Conservation (phyloP, 2,888 invertebrate species). For the Synanthedon andrenaeformis region DNA sequence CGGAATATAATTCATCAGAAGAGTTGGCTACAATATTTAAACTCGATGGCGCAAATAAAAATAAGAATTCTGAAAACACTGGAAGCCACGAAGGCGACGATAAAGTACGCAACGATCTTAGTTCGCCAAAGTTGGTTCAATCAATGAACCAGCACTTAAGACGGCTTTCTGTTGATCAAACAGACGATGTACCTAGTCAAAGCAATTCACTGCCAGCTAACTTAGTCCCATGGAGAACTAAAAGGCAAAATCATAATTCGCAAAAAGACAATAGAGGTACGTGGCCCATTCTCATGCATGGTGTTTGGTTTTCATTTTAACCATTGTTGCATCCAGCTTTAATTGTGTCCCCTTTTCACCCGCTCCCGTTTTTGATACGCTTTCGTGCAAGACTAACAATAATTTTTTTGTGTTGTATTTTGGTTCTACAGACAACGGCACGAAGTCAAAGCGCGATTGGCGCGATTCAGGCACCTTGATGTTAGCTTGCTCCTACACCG, state of each 20-base stretch:
- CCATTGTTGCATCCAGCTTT: constrained; percentile 51
- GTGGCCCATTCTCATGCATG: constrained; percentile 58
- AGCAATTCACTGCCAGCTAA: constrained; percentile 57
- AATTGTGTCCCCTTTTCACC: constrained; percentile 15
- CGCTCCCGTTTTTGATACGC: constrained; percentile 5
- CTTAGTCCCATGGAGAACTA: constrained; percentile 61
- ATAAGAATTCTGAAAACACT: constrained; percentile 9
- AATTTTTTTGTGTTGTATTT: constrained; percentile 17
- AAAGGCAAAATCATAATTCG: constrained; percentile 54
- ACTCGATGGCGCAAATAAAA: constrained; percentile 32
- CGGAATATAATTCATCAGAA: constrained; percentile 75
- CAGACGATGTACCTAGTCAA: constrained; percentile 57
- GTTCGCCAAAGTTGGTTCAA: constrained; percentile 61
- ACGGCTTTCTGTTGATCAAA: constrained; percentile 50
- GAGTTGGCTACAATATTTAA: constrained; percentile 75
- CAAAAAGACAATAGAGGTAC: constrained; percentile 65
- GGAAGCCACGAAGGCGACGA: constrained; percentile 18
- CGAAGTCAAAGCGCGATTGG: constrained; percentile 67
- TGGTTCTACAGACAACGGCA: constrained; percentile 25
- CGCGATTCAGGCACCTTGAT: constrained; percentile 75
- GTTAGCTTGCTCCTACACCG: constrained; percentile 82
- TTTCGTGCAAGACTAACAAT: constrained; percentile 3
- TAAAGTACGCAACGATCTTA: constrained; percentile 42
- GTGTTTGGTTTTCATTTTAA: constrained; percentile 58
- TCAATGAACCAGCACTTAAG: constrained; percentile 57